Evolutionary conservation across 2,113 vertebrate species (phyloP), one percentile per base, ranked within the genome.

Genomic region (Seriola quinqueradiata): DNA sequence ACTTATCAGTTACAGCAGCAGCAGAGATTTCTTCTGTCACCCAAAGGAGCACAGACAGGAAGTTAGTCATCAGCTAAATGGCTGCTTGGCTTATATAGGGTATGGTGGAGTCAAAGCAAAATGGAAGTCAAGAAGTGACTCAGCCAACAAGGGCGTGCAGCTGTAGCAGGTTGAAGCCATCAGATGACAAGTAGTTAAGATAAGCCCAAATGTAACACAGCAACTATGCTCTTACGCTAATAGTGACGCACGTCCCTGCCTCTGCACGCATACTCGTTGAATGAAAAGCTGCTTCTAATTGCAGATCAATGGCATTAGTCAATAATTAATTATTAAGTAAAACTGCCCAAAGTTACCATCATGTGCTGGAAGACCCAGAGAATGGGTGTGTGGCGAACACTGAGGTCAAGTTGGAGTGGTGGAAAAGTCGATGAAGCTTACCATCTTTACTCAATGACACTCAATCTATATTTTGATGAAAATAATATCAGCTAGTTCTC

Each of bases 51-150:
- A 8, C 71, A 38, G 12, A 34, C 70, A 72, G 70, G 66, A 65
- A 76, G 55, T 68, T 36, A 74, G 69, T 75, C 78, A 84, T 79
- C 55, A 42, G 55, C 73, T 72, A 79, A 58, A 84, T 44, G 34
- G 65, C 48, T 79, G 59, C 21, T 69, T 50, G 65, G 52, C 52
- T 19, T 36, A 40, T 13, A 67, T 16, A 10, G 17, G 52, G 21
- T 14, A 66, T 54, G n/a, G 25, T 23, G 21, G 10, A 68, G 57
- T 63, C 14, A 60, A 83, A 70, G 36, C 36, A 11, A 79, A 71
- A 70, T 44, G 23, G 11, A 67, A 80, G 54, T 38, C 42, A 70
- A 72, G 38, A 50, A 23, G 40, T 72, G 68, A 68, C 66, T 78
- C 55, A 68, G 44, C 34, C 44, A 63, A 59, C 64, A 11, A 69